Base-by-base conservation (phyloP, 2,113 vertebrate genomes). In the Dromiciops gliroides region DNA sequence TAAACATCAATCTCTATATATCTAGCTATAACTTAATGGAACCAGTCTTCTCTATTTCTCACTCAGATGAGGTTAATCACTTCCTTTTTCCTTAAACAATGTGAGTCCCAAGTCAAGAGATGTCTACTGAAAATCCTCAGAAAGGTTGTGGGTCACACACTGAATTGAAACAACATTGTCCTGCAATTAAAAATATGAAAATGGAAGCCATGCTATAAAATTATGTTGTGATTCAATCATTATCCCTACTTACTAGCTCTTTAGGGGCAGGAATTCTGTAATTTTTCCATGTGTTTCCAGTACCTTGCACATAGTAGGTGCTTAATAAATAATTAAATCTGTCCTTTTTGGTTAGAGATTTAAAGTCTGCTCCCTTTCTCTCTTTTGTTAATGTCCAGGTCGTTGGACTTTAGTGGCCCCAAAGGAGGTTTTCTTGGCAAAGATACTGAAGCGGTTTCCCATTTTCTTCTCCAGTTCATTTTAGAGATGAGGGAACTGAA, bases 61-160 rank as follows among this genome's bases (percentile, higher is more conserved):
- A 83, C 19, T 83, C 16, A 83, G 37, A 83, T 83, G 16, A 83
- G 67, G 19, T 83, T 83, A 83, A 83, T 83, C 67, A 83, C n/a
- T 83, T 44, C 37, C n/a, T 83, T 83, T 44, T 8, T 83, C 37
- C 67, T 8, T 23, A 83, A 67, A 83, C 7, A 83, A 83, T 44
- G 37, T n/a, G 37, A n/a, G 60, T 16, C 47, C 95, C 90, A 75
- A 94, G 94, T 89, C 49, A 94, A 94, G 52, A 92, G 10, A 60
- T 23, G 37, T 94, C 75, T 75, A 53, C 44, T 51, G 47, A 94
- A 97, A 94, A 96, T 52, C 50, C 93, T 92, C 47, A 11, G 25
- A 50, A 83, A 25, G 25, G 50, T 51, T 83, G n/a, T 83, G 28
- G 31, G 60, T 83, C 88, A 89, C 67, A 51, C 44, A 48, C 0